Evolutionary conservation across 2,797 vertebrate genomes (phyloP).

Genomic region (Anolis apletophallus): DNA sequence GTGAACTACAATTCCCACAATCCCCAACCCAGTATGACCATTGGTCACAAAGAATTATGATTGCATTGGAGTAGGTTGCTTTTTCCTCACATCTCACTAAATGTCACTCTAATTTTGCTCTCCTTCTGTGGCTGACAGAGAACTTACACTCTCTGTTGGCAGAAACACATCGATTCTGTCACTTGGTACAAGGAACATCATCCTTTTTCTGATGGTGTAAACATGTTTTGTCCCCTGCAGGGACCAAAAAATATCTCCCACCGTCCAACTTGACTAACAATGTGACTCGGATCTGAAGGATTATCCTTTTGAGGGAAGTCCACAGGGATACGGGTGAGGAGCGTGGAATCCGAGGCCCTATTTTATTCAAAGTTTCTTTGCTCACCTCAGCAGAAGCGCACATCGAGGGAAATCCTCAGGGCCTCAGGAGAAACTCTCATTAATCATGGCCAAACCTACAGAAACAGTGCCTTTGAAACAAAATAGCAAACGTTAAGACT

Average conservation of each 20-base stretch:
- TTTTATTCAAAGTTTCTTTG: conserved; percentile 25
- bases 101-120: conserved; percentile 18
- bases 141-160: conserved; percentile 30
- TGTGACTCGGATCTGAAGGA: conserved; percentile 16
- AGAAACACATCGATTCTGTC: conserved; percentile 26
- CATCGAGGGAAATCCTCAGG: conserved; percentile 4
- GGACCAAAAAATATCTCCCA: conserved; percentile 15
- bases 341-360: background rate
- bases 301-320: conserved; percentile 27
- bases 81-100: conserved; percentile 9
- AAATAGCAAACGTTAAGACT: background rate
- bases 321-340: conserved; percentile 5
- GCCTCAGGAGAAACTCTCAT: conserved; percentile 8
- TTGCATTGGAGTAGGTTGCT: background rate
- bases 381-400: conserved; percentile 16
- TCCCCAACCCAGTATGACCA: background rate
- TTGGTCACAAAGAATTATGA: background rate
- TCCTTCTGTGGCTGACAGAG: conserved; percentile 22
- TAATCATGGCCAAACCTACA: conserved; percentile 31
- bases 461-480: background rate
- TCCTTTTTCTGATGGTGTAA: conserved; percentile 33
- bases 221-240: conserved; percentile 36
- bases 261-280: conserved; percentile 31
- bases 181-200: conserved; percentile 33
- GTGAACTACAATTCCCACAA: background rate